These are phyloP conservation scores for Watsonalla cultraria DNA, from an alignment of 2,888 invertebrate genomes.

Conservation along the genomic window DNA sequence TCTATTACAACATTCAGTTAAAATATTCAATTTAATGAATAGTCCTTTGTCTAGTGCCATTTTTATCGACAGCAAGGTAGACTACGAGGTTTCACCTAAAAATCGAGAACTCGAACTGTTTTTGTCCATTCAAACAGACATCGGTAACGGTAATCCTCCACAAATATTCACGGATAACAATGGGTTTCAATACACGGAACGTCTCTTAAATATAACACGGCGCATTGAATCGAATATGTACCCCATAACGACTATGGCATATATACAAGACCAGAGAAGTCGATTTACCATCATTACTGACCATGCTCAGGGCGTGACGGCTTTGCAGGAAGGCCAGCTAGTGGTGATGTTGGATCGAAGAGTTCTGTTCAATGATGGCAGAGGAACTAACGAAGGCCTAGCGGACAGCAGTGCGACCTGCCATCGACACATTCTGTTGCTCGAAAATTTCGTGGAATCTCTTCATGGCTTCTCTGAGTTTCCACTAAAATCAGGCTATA, in stretches of 20 bases:
- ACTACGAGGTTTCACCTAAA: slow-evolving; percentile 90
- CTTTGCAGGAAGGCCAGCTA: slow-evolving; percentile 91
- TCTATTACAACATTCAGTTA: slow-evolving; percentile 86
- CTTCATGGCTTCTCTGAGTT: slow-evolving; percentile 9
- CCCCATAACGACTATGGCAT: slow-evolving; percentile 93
- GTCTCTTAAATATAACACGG: slow-evolving; percentile 86
- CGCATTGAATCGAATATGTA: slow-evolving; percentile 96
- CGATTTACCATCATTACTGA: slow-evolving; percentile 89
- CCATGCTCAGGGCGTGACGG: slow-evolving; percentile 94
- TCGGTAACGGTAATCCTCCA: slow-evolving; percentile 87
- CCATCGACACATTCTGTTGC: slow-evolving; percentile 51
- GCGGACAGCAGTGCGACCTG: slow-evolving; percentile 89
- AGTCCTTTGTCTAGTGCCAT: slow-evolving; percentile 85
- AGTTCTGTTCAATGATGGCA: slow-evolving; percentile 93
- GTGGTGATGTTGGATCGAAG: slow-evolving; percentile 96
- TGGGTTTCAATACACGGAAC: slow-evolving; percentile 91
- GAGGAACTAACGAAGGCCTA: slow-evolving; percentile 95
- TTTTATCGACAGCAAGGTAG: slow-evolving; percentile 87
- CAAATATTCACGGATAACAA: slow-evolving; percentile 93
- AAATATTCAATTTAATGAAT: slow-evolving; percentile 85
- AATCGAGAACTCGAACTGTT: slow-evolving; percentile 93
- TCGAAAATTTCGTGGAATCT: slow-evolving; percentile 48
- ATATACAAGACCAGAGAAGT: slow-evolving; percentile 84
- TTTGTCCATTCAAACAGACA: slow-evolving; percentile 91
- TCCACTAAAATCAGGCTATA: slow-evolving; percentile 17